Evolutionary conservation across 2,888 invertebrate species (phyloP), one percentile per base, ranked within the genome.

Genomic region (Caenorhabditis macrosperma): DNA sequence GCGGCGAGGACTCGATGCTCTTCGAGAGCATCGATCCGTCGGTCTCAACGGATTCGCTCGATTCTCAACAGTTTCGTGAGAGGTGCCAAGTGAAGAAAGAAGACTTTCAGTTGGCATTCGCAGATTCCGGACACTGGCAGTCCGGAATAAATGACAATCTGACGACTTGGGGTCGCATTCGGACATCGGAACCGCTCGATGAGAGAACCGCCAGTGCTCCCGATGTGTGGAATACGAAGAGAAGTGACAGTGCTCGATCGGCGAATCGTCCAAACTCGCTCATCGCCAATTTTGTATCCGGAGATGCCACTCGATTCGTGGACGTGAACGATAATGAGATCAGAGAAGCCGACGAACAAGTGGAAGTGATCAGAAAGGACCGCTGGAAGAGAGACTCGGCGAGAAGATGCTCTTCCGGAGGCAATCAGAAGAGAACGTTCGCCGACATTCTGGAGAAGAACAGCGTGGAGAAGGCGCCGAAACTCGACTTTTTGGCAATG

Each of bases 81-180:
- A 78, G 85, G 30, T 89, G 83, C 57, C 74, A 82, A 33, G 66
- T 79, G 38, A 72, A 82, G 33, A 88, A 85, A 52, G 88, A 89
- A 69, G 90, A 90, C 72, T 90, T 90, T 85, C 88, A 89, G 76
- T 69, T 90, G 76, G 88, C 90, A 35, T 90, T 90, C 66, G 88
- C 85, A 10, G 90, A 90, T 72, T 86, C 86, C 24, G 90, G 90
- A 9, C 89, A 89, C 50, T 90, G 90, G 90, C 83, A 82, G 50
- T 71, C 69, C 15, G 81, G 76, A 5, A 78, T 82, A 1, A 75
- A 68, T 28, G 78, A 71, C 10, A 72, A 72, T 61, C 57, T 90
- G 63, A 90, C 90, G n/a, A 90, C 90, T n/a, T 90, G 90, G 90
- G 90, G 90, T 15, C 77, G 89, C 6, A 89, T 90, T n/a, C 81